Percentiles rank a stretch among this genome's conserved stretches.
phyloP scores from a whole-genome alignment of 2,888 invertebrate genomes.

The Perdita meconis region DNA sequence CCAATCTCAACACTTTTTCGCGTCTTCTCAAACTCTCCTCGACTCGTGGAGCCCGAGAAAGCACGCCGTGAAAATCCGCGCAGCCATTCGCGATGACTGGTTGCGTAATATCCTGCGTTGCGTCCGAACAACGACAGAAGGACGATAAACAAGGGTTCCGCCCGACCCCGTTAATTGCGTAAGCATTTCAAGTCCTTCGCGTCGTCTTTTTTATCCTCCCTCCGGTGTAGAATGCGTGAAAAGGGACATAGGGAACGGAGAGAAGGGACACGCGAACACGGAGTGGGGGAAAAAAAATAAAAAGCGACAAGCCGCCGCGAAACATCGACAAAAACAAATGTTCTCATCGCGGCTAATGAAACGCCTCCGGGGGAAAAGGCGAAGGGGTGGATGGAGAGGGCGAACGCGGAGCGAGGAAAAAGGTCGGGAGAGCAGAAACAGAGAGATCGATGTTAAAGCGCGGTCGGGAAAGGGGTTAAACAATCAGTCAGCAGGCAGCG shows the following conservation, averaged over 20 bases:
- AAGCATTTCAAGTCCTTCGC: constrained; percentile 21
- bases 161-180: constrained; percentile 29
- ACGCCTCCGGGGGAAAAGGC: constrained; percentile 54
- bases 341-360: constrained; percentile 67
- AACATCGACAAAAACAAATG: constrained; percentile 68
- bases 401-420: neutral
- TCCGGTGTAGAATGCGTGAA: constrained; percentile 36
- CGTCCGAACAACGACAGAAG: constrained; percentile 8
- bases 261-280: neutral
- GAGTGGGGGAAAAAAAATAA: constrained; percentile 34
- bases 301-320: constrained; percentile 60
- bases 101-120: constrained; percentile 28
- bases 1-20: too few species aligned
- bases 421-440: constrained; percentile 29
- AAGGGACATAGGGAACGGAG: constrained; percentile 10
- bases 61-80: neutral
- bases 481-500: constrained; percentile 47
- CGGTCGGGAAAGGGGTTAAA: constrained; percentile 57
- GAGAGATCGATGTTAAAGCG: constrained; percentile 56
- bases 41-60: too few species aligned
- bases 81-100: neutral
- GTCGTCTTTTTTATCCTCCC: neutral
- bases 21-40: too few species aligned
- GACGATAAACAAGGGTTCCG: constrained; percentile 12
- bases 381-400: neutral